Percentiles rank a stretch among this genome's conserved stretches.
Conservation (phyloP, 2,888 invertebrate genomes). For the Chymomyza caudatula region DNA sequence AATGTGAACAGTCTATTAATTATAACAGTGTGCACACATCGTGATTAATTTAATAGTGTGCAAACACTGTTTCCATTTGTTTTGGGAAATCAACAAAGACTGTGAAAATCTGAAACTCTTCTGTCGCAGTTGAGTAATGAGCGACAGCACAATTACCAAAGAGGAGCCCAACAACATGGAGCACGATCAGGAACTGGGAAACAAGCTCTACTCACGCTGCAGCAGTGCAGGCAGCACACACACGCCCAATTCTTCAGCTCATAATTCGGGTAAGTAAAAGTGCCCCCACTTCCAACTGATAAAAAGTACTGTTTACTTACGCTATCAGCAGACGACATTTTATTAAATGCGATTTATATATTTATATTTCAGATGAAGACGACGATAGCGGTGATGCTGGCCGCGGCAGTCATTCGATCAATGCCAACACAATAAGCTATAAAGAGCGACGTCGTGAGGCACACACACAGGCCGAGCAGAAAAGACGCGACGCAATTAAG, state of each 20-base stretch:
- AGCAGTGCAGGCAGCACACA: conserved; percentile 88
- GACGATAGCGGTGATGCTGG: conserved; percentile 83
- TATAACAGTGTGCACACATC: neutral
- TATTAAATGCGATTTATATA: neutral
- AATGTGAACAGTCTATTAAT: neutral
- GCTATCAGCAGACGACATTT: neutral
- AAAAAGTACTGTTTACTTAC: conserved; percentile 20
- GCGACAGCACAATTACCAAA: conserved; percentile 49
- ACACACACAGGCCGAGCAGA: conserved; percentile 97
- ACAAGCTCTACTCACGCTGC: conserved; percentile 83
- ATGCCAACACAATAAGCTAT: conserved; percentile 81
- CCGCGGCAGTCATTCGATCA: conserved; percentile 78
- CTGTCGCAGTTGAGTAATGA: conserved; percentile 58
- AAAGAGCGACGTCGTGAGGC: conserved; percentile 96
- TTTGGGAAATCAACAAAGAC: neutral
- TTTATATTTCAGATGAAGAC: neutral
- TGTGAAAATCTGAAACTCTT: neutral
- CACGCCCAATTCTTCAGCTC: conserved; percentile 88
- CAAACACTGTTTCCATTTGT: neutral
- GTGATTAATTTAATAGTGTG: neutral
- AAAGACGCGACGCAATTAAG: conserved; percentile 96
- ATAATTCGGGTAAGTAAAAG: conserved; percentile 85
- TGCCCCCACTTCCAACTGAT: conserved; percentile 45
- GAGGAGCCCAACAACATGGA: conserved; percentile 74
- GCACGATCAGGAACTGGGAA: conserved; percentile 78